Base-by-base conservation (phyloP, 2,888 invertebrate species). In the Bimastos eiseni region DNA sequence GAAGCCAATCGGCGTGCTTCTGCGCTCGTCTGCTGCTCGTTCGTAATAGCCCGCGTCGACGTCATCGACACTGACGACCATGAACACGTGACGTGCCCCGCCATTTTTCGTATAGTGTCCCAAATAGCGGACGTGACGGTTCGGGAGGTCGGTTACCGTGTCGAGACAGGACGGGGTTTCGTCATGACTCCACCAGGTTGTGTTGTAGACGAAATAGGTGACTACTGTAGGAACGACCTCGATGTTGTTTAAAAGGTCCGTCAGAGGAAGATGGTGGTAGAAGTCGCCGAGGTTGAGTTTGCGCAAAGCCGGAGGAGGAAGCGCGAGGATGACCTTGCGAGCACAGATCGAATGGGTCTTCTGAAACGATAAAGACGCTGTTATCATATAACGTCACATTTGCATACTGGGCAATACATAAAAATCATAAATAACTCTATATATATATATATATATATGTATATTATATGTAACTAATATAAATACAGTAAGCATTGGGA, bases 291-390 rank as follows among this genome's bases (percentile, higher is more conserved):
- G 33, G 34, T 86, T 17, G 49, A 92, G 30, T 6, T 37, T 24
- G 41, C 89, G 36, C 34, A 92, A 89, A 19, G 91, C 83, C n/a
- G 38, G 37, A n/a, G 89, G 90, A 33, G 92, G 92, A n/a, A 92
- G 41, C 15, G 92, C 92, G 33, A 92, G 89, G 70, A 92, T 88
- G 86, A 92, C 91, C 24, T 91, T 90, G 21, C 89, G 49, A 13
- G 91, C 91, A 70, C 92, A 92, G 19, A 91, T 88, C 49, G 88
- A 41, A 34, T 90, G 86, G 41, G 44, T 37, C 21, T 55, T 89
- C 92, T 92, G 70, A n/a, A 70, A 70, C 70, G n/a, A 70, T 2
- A n/a, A n/a, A 70, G 30, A n/a, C 11, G 70, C 70, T 6, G 30
- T 55, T 70, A 15, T 70, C n/a, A 70, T 0, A 11, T n/a, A 1